phyloP scores from a whole-genome alignment of 2,113 vertebrate species.

The Microcebus jonahi region DNA sequence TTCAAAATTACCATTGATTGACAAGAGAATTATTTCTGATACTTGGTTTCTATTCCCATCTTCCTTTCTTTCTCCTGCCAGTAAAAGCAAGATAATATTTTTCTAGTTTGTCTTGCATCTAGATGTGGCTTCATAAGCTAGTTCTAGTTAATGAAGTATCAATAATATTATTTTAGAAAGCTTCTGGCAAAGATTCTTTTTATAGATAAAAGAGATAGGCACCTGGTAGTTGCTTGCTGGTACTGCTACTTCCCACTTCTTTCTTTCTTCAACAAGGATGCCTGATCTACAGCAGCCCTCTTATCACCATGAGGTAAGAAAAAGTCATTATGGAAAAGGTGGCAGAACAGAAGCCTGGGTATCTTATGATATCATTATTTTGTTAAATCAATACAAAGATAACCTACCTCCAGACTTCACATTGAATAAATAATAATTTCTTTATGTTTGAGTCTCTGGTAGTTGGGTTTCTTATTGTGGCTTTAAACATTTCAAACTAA shows the following conservation, averaged over 20 bases:
- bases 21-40: neutral
- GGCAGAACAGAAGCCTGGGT: neutral
- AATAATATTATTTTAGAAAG: neutral
- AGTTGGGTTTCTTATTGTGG: neutral
- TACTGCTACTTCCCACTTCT: neutral
- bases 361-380: neutral
- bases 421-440: neutral
- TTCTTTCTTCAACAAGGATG: neutral
- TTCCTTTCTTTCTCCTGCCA: neutral
- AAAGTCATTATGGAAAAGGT: neutral
- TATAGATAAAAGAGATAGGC: neutral
- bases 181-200: neutral
- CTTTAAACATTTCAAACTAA: neutral
- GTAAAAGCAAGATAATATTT: neutral
- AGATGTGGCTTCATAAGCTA: neutral
- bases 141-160: neutral
- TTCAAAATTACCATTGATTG: neutral
- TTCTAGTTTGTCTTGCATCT: neutral
- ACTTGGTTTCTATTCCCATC: neutral
- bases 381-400: neutral
- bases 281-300: neutral
- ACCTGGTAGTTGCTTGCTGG: neutral
- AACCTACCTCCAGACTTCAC: neutral
- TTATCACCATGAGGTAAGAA: neutral
- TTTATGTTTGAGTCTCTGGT: neutral